Evolutionary conservation across 2,797 vertebrate species (phyloP).

Genomic region (Chelonia mydas): DNA sequence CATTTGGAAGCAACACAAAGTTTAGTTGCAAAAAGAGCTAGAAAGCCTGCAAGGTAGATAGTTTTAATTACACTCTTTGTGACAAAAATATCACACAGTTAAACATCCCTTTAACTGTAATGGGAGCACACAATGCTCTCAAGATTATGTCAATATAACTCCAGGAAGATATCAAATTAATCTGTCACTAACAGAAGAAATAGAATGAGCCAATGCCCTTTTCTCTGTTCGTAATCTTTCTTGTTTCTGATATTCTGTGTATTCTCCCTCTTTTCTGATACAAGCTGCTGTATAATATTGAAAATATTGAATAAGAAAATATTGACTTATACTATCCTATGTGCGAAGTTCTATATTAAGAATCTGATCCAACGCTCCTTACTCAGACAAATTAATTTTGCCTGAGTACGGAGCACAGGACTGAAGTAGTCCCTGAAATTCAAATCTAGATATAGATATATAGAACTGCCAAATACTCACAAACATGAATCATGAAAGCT

Average conservation of each 20-base stretch:
- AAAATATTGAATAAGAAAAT: no score
- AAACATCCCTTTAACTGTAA: not conserved
- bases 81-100: not conserved
- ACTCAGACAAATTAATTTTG: not conserved
- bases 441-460: not conserved
- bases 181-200: not conserved
- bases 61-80: not conserved
- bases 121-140: accelerated
- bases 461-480: not conserved
- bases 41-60: not conserved
- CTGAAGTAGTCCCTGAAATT: not conserved
- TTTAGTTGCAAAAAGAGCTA: not conserved
- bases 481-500: not conserved
- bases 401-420: not conserved
- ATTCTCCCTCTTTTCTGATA: not conserved
- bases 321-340: not conserved
- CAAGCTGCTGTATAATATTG: no score
- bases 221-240: not conserved
- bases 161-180: not conserved
- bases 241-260: not conserved
- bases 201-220: not conserved
- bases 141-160: not conserved
- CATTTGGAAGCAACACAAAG: not conserved
- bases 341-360: not conserved
- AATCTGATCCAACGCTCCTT: not conserved